Evolutionary conservation across 2,888 invertebrate species (phyloP).

Genomic region (Fissipunctia ypsillon): DNA sequence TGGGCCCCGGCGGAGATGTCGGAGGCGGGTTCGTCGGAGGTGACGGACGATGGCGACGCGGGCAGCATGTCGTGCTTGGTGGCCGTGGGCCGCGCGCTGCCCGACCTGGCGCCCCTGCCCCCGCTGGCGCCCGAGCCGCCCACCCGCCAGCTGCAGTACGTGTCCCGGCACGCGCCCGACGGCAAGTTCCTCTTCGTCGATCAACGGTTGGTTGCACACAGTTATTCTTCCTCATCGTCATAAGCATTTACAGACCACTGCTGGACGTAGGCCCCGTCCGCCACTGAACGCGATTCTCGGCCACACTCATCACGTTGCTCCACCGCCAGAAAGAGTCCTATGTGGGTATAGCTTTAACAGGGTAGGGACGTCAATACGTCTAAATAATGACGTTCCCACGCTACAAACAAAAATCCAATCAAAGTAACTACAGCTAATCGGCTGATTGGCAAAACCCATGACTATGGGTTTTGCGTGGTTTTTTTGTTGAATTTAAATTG

Average conservation of each 20-base stretch:
- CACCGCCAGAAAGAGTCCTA: neutral
- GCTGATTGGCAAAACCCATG: too few relatives aligned
- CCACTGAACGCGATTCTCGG: neutral
- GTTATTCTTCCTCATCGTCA: neutral
- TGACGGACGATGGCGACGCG: conserved; percentile 85
- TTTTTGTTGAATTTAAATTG: too few relatives aligned
- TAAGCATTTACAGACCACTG: neutral
- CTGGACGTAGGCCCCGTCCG: neutral
- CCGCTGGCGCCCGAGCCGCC: conserved; percentile 74
- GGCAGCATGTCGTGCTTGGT: conserved; percentile 96
- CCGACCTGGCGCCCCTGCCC: conserved; percentile 85
- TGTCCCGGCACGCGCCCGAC: conserved; percentile 96
- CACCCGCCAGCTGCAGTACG: conserved; percentile 93
- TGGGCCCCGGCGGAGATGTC: conserved; percentile 96
- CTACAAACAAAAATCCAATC: too few relatives aligned
- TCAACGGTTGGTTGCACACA: conserved; percentile 92
- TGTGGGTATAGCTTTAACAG: neutral
- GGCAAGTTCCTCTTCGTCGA: conserved; percentile 98
- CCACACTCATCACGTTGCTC: neutral
- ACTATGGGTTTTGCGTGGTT: too few relatives aligned
- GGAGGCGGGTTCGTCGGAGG: conserved; percentile 92
- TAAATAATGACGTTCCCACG: too few relatives aligned
- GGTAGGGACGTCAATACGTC: too few relatives aligned
- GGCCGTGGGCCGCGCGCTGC: conserved; percentile 95
- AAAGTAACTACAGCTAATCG: too few relatives aligned